A percentile compares a stretch with the other conserved stretches of the same genome.
Conservation (phyloP, 2,888 invertebrate genomes). For the Bugulina stolonifera region DNA sequence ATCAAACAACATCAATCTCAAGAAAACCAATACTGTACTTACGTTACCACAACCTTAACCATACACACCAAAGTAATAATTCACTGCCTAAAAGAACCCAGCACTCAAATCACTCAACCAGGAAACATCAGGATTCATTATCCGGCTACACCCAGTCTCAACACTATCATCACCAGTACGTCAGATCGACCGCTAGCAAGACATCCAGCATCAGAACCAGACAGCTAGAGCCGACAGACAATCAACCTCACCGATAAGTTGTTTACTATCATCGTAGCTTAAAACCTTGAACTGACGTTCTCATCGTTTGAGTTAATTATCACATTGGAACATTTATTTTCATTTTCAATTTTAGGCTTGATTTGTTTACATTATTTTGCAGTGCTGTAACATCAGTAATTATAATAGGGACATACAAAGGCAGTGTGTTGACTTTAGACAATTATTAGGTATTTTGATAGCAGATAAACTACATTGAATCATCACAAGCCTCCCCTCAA, state of each 20-base stretch:
- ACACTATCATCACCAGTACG: too few species aligned
- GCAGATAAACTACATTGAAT: too few species aligned
- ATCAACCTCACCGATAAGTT: neutral
- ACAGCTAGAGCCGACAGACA: conserved; percentile 9
- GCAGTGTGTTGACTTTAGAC: neutral
- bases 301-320: neutral
- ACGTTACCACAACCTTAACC: too few species aligned
- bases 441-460: neutral
- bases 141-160: too few species aligned
- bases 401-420: neutral
- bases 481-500: too few species aligned
- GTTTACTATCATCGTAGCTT: conserved; percentile 9
- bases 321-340: neutral
- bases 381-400: conserved; percentile 12
- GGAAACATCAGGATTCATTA: too few species aligned
- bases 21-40: too few species aligned
- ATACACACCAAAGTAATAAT: too few species aligned
- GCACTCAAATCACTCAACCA: too few species aligned
- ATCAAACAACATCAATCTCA: too few species aligned
- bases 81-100: too few species aligned
- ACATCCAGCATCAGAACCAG: conserved; percentile 5
- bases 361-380: neutral
- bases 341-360: neutral
- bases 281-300: neutral
- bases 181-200: neutral